A percentile compares a stretch with the other conserved stretches of the same genome.
Conservation (phyloP, 2,797 vertebrate species). For the Xyrichtys novacula region DNA sequence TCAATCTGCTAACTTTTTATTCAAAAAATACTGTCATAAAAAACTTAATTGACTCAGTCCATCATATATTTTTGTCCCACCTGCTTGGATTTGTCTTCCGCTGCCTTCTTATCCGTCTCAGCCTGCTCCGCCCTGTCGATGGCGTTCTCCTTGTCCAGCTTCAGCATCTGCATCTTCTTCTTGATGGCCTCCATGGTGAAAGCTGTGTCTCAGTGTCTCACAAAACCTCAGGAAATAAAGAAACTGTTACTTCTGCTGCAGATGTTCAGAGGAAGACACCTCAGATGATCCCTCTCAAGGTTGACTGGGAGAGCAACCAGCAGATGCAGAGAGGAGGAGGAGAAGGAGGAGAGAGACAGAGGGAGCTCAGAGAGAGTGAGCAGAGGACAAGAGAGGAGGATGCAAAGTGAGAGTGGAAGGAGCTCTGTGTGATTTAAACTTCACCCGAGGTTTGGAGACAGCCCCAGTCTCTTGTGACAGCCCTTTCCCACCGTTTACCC, state of each 20-base stretch:
- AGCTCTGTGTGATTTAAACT: conserved; percentile 86
- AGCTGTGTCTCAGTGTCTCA: conserved; percentile 22
- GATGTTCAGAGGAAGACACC: conserved; percentile 25
- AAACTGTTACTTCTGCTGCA: not conserved
- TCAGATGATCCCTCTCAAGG: conserved; percentile 23
- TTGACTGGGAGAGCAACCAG: conserved; percentile 25
- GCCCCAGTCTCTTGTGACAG: conserved; percentile 82
- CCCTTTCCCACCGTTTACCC: conserved; percentile 74
- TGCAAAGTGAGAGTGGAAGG: conserved; percentile 78
- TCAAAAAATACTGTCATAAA: not conserved
- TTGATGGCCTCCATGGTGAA: conserved; percentile 96
- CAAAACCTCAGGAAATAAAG: not conserved
- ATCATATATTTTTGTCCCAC: conserved; percentile 76
- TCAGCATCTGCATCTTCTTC: conserved; percentile 99
- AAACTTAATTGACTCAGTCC: not conserved
- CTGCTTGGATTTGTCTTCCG: conserved; percentile 94
- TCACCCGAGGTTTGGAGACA: conserved; percentile 83
- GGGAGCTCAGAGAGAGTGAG: conserved; percentile 47
- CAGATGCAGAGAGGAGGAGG: conserved; percentile 57
- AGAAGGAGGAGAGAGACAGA: conserved; percentile 39
- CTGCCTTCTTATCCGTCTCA: conserved; percentile 91
- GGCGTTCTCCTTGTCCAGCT: conserved; percentile 96
- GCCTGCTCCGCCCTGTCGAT: conserved; percentile 94
- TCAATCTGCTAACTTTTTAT: not conserved
- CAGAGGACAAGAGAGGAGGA: conserved; percentile 63